phyloP scores from a whole-genome alignment of 2,113 vertebrate genomes.

The Triplophysa dalaica region DNA sequence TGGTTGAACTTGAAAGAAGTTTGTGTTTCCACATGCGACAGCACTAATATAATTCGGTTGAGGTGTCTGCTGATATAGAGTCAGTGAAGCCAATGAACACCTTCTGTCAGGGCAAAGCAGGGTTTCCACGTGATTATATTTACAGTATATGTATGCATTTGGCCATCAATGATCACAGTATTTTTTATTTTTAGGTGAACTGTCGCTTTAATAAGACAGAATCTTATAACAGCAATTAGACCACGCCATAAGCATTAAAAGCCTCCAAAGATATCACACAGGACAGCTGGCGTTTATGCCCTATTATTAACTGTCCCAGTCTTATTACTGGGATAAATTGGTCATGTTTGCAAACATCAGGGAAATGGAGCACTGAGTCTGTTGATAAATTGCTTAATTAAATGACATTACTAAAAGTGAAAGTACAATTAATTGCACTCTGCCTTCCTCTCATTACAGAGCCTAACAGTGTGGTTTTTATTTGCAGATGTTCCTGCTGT shows the following conservation, averaged over 20 bases:
- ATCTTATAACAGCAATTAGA: slow-evolving; percentile 38
- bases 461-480: slow-evolving; percentile 37
- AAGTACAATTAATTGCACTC: slow-evolving; percentile 50
- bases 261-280: slow-evolving; percentile 24
- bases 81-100: slow-evolving; percentile 35
- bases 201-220: neutral
- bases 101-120: slow-evolving; percentile 1
- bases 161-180: too few species aligned
- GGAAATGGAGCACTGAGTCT: slow-evolving; percentile 38
- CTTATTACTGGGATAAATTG: slow-evolving; percentile 41
- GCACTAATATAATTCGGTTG: neutral
- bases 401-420: slow-evolving; percentile 35
- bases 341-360: slow-evolving; percentile 20
- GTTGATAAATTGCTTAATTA: slow-evolving; percentile 54
- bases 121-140: neutral
- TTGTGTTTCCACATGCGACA: slow-evolving; percentile 8
- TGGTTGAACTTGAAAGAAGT: slow-evolving; percentile 41
- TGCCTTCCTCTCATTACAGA: slow-evolving; percentile 40
- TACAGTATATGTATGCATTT: too few species aligned
- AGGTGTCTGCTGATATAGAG: slow-evolving; percentile 6
- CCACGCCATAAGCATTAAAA: neutral
- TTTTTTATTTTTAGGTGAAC: too few species aligned
- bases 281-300: slow-evolving; percentile 2
- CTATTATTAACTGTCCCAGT: slow-evolving; percentile 37
- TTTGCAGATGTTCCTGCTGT: neutral